Conservation (phyloP, 2,888 invertebrate genomes). For the Cerastis leucographa region DNA sequence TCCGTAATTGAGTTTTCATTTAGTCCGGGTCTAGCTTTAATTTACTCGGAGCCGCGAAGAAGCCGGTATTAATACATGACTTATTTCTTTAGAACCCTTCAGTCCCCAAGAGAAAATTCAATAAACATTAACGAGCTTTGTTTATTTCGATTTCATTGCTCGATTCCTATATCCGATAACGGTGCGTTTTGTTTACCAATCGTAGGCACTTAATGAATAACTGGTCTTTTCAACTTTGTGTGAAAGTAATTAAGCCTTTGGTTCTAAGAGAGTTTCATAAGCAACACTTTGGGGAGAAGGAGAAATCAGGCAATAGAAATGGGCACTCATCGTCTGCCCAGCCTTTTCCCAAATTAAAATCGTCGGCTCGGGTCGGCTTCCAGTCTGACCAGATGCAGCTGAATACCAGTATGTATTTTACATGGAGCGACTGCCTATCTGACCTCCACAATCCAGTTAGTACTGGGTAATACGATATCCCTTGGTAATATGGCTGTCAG, state of each 20-base stretch:
- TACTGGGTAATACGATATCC: no score
- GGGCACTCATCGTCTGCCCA: no score
- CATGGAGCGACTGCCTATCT: no score
- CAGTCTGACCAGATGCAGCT: no score
- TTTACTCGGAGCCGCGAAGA: slow-evolving; percentile 38
- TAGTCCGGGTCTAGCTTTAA: slow-evolving; percentile 54
- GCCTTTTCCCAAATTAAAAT: no score
- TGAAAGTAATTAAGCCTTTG: slow-evolving; percentile 22
- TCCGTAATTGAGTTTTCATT: slow-evolving; percentile 59
- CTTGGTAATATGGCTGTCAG: no score
- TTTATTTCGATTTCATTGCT: slow-evolving; percentile 19
- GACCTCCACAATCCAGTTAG: no score
- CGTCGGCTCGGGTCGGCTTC: no score
- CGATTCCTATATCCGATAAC: slow-evolving; percentile 4
- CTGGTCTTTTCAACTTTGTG: slow-evolving; percentile 23
- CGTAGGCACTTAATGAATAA: slow-evolving; percentile 9
- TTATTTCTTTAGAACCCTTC: slow-evolving; percentile 41
- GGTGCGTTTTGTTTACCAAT: slow-evolving; percentile 14
- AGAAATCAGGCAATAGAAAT: no score
- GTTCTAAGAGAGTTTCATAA: slow-evolving; percentile 14
- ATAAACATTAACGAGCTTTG: slow-evolving; percentile 34
- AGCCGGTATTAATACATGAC: slow-evolving; percentile 39
- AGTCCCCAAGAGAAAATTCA: slow-evolving; percentile 28
- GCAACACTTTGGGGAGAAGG: background rate
- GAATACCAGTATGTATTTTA: no score